Conservation (phyloP, 2,888 invertebrate genomes). For the Nemoura dubitans region DNA sequence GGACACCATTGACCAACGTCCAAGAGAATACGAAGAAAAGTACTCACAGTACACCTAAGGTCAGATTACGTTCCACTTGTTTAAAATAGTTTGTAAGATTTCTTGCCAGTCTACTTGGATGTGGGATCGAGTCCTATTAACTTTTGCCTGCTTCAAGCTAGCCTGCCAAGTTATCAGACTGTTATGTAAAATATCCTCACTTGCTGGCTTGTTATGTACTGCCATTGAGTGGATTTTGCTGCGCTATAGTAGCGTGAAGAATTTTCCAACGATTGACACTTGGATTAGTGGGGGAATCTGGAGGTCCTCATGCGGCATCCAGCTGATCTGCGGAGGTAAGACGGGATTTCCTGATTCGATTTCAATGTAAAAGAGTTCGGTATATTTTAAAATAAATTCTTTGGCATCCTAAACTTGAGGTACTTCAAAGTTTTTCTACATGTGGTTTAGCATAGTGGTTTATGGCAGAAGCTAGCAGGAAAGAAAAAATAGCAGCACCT, state of each 20-base stretch:
- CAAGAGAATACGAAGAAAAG: background rate
- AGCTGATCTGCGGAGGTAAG: constrained; percentile 45
- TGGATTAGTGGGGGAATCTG: background rate
- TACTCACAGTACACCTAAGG: background rate
- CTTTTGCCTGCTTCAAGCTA: constrained; percentile 15
- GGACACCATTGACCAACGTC: background rate
- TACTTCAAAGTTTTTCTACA: constrained; percentile 14
- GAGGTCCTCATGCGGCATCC: background rate
- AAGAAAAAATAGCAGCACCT: constrained; percentile 29
- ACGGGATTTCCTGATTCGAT: constrained; percentile 45
- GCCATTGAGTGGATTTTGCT: background rate
- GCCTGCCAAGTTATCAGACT: background rate
- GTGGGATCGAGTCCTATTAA: background rate
- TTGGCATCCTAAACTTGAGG: background rate
- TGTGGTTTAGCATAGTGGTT: background rate
- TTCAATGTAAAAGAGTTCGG: constrained; percentile 44
- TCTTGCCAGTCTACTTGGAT: constrained; percentile 22
- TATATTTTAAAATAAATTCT: constrained; percentile 15
- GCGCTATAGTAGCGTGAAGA: constrained; percentile 21
- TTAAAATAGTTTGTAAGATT: constrained; percentile 25
- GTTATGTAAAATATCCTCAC: background rate
- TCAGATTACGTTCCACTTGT: background rate
- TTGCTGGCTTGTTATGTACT: background rate
- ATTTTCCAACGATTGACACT: background rate
- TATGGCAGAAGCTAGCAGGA: background rate